Conservation (phyloP, 2,113 vertebrate genomes). For the Corythornis madagascariensis region DNA sequence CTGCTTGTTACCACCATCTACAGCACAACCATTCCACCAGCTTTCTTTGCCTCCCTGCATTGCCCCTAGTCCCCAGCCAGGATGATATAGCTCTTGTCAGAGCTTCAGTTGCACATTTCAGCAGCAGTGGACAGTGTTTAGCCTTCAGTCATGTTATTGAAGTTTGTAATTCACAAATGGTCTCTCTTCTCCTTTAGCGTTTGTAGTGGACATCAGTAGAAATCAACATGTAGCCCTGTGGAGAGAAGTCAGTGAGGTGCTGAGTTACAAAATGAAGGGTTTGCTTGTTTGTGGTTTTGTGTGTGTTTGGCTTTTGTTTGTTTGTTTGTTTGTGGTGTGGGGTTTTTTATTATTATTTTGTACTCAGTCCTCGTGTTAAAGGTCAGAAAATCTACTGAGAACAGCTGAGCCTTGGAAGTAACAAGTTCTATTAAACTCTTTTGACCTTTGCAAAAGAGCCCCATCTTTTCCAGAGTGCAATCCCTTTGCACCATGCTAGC, state of each 20-base stretch:
- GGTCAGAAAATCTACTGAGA: neutral
- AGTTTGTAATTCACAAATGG: neutral
- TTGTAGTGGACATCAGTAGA: constrained; percentile 66
- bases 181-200: constrained; percentile 17
- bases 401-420: neutral
- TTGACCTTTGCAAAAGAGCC: neutral
- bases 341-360: neutral
- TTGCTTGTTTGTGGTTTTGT: neutral
- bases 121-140: neutral
- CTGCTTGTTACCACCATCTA: neutral
- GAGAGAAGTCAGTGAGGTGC: neutral
- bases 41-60: neutral
- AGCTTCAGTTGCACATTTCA: neutral
- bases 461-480: neutral
- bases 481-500: neutral
- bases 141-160: neutral
- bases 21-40: neutral
- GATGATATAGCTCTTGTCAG: neutral
- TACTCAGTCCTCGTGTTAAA: neutral
- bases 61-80: rapidly evolving
- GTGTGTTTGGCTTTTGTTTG: too few relatives aligned
- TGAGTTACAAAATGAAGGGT: neutral
- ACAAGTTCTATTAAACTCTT: neutral
- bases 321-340: neutral
- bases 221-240: constrained; percentile 71